Evolutionary conservation across 2,113 vertebrate species (phyloP), one percentile per base, ranked within the genome.

Genomic region (Strigops habroptila): DNA sequence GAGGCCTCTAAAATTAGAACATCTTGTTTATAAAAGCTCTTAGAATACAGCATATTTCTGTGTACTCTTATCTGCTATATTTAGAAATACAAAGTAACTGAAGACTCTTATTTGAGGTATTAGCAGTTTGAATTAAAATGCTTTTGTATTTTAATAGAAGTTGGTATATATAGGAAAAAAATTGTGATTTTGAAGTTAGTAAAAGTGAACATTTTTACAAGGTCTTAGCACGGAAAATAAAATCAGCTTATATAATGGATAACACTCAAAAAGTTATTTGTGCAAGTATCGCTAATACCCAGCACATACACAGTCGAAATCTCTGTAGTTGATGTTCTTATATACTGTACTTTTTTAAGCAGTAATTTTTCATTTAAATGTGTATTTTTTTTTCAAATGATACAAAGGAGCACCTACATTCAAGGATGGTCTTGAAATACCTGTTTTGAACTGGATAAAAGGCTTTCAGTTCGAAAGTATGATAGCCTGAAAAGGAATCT

Each of bases 1-100:
- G 39, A 87, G 62, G 86, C 87, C 71, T 95, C 95, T 96, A 93
- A 95, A 97, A 97, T 97, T 91, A 95, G 91, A 93, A 95, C 69
- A 78, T 71, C 60, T 78, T 95, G 85, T 97, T 97, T 94, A 86
- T 95, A 94, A 96, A 95, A 79, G 49, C 75, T 96, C 62, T 93
- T 86, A 95, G 60, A 96, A 95, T 85, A 35, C 78, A 76, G 85
- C 86, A 71, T 90, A 82, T 64, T 94, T 92, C 59, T 82, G 65
- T n/a, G 43, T 94, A 73, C 70, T 76, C 60, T 86, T 95, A 86
- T 84, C 90, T 90, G 79, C 82, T 93, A 75, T 95, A 91, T 91
- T 96, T 96, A 94, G 89, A 91, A 88, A 55, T 65, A 44, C 31
- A 49, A 60, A 78, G 71, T 90, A 90, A 83, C 71, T 51, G 64